phyloP scores from a whole-genome alignment of 2,113 vertebrate genomes.

The Casuarius casuarius region DNA sequence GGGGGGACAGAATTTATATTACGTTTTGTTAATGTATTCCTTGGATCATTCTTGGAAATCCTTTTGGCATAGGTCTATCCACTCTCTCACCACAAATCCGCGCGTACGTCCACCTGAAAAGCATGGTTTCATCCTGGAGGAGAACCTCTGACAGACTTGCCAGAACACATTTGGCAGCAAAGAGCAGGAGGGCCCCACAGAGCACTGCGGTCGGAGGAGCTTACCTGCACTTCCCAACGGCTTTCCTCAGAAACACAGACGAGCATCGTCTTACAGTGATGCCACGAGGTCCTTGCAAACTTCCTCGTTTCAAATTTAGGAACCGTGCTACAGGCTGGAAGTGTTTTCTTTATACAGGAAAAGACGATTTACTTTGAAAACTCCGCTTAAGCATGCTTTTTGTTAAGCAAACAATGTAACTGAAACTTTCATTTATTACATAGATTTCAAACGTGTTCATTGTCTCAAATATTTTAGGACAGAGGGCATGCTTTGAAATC shows the following conservation, averaged over 20 bases:
- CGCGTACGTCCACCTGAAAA: background rate
- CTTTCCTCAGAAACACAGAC: accelerated
- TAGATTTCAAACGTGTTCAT: background rate
- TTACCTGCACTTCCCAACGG: background rate
- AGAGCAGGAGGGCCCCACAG: background rate
- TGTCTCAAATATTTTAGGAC: background rate
- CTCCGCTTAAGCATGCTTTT: background rate
- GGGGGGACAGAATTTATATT: background rate
- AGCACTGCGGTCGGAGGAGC: background rate
- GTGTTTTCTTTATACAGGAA: background rate
- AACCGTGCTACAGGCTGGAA: background rate
- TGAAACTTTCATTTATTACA: background rate
- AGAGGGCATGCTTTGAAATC: background rate
- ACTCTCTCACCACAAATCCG: background rate
- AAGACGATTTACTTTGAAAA: background rate
- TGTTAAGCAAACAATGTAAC: background rate
- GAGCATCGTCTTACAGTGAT: background rate
- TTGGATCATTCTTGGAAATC: background rate
- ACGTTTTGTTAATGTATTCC: background rate
- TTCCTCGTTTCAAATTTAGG: background rate
- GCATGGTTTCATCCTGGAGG: background rate
- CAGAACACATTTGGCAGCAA: background rate
- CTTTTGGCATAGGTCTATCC: background rate
- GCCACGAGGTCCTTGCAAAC: background rate
- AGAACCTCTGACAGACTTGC: background rate